These are phyloP conservation scores for Mus musculus DNA, from an alignment of 2,113 vertebrate genomes.

Conservation along the genomic window DNA sequence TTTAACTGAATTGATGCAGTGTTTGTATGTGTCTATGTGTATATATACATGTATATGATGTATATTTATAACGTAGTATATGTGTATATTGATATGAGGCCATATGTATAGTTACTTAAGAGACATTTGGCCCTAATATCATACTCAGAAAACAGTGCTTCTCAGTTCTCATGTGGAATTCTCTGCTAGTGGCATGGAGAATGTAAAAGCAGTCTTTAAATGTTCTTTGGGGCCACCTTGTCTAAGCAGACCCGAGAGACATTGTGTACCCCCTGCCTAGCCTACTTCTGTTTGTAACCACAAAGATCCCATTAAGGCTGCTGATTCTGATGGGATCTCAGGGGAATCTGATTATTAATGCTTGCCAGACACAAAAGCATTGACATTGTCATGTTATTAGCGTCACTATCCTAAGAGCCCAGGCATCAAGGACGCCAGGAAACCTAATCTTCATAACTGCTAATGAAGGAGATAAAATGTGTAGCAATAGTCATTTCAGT, in stretches of 20 bases:
- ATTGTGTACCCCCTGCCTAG: slow-evolving; percentile 18
- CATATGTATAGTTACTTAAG: slow-evolving; percentile 41
- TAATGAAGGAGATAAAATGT: slow-evolving; percentile 75
- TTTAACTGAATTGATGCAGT: slow-evolving; percentile 23
- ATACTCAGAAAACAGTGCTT: slow-evolving; percentile 40
- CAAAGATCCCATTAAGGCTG: slow-evolving; percentile 69
- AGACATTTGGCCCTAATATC: background rate
- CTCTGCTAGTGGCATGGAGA: background rate
- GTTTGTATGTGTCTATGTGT: background rate
- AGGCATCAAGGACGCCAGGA: slow-evolving; percentile 67
- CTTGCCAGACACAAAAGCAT: slow-evolving; percentile 71
- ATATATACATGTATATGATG: background rate
- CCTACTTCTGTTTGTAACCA: slow-evolving; percentile 64
- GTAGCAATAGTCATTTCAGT: slow-evolving; percentile 50
- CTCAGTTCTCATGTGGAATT: slow-evolving; percentile 42
- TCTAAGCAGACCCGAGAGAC: slow-evolving; percentile 16
- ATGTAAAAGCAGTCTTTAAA: slow-evolving; percentile 38
- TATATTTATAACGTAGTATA: background rate
- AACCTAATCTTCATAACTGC: slow-evolving; percentile 67
- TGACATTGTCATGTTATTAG: slow-evolving; percentile 67
- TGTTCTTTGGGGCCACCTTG: slow-evolving; percentile 59
- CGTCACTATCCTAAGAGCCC: slow-evolving; percentile 65
- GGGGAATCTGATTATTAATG: slow-evolving; percentile 63
- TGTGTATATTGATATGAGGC: background rate
- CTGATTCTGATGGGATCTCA: slow-evolving; percentile 60